A percentile compares a stretch with the other conserved stretches of the same genome.
Evolutionary conservation across 2,113 vertebrate species (phyloP).

Genomic region (Cyanocitta stelleri): DNA sequence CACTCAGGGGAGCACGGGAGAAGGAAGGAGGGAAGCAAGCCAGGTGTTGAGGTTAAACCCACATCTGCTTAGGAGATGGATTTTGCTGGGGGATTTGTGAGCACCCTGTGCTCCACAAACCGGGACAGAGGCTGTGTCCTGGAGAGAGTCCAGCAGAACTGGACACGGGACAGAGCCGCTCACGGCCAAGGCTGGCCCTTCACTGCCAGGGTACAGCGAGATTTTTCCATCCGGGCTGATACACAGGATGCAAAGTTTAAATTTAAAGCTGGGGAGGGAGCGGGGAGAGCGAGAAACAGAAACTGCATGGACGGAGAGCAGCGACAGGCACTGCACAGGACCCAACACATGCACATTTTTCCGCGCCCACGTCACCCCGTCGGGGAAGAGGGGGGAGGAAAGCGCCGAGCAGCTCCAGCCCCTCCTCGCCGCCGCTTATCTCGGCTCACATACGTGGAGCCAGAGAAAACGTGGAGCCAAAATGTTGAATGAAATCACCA

Average conservation of each 20-base stretch:
- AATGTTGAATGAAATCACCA: not conserved
- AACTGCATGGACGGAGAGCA: not conserved
- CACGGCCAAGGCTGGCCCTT: not conserved
- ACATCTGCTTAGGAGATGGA: not conserved
- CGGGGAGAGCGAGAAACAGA: not conserved
- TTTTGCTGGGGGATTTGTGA: not conserved
- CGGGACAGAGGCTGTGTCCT: not conserved
- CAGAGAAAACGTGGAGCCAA: not conserved
- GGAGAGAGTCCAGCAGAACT: not conserved
- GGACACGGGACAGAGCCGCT: not conserved
- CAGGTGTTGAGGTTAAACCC: too few species aligned
- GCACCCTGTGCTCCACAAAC: rapidly evolving
- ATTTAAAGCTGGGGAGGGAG: not conserved
- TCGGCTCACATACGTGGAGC: not conserved
- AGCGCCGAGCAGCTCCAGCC: not conserved
- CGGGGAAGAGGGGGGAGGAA: not conserved
- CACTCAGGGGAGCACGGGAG: rapidly evolving
- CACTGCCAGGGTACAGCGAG: not conserved
- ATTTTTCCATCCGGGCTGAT: not conserved
- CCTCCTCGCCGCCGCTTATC: not conserved
- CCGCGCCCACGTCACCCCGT: not conserved
- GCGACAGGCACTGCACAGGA: not conserved
- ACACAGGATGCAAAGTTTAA: not conserved
- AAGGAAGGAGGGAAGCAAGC: not conserved
- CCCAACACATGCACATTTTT: slow-evolving; percentile 19